Evolutionary conservation across 2,888 invertebrate species (phyloP).

Genomic region (Dascillus cervinus): DNA sequence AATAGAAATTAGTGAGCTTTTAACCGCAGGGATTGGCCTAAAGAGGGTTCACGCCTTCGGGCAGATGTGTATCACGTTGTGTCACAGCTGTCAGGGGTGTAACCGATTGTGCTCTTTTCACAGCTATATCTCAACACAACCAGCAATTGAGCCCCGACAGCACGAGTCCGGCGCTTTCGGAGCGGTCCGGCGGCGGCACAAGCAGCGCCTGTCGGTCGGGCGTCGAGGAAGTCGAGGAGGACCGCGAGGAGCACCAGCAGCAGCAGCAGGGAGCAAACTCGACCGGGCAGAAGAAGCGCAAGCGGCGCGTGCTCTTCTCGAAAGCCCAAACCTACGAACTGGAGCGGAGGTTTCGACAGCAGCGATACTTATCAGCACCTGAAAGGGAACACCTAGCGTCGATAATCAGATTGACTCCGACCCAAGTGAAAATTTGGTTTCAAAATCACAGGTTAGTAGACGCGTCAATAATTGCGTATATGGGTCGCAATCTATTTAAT

Average conservation of each 20-base stretch:
- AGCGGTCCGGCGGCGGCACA: constrained; percentile 47
- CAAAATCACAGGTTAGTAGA: constrained; percentile 76
- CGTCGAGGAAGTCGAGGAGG: constrained; percentile 11
- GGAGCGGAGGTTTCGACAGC: constrained; percentile 90
- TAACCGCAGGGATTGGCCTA: constrained; percentile 20
- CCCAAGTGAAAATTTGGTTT: constrained; percentile 99
- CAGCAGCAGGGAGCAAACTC: constrained; percentile 38
- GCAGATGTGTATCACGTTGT: no score
- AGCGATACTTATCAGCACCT: constrained; percentile 93
- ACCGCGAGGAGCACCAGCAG: constrained; percentile 31
- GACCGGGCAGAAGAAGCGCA: constrained; percentile 76
- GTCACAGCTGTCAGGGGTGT: neutral
- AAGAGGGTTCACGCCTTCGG: constrained; percentile 19
- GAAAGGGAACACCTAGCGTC: constrained; percentile 95
- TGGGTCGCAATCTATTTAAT: constrained; percentile 3
- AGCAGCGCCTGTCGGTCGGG: constrained; percentile 9
- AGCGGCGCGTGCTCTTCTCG: constrained; percentile 92
- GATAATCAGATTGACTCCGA: constrained; percentile 90
- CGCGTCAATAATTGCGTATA: neutral
- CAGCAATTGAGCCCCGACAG: constrained; percentile 80
- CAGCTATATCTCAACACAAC: constrained; percentile 19
- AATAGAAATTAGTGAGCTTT: constrained; percentile 14
- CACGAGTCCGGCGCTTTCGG: constrained; percentile 76
- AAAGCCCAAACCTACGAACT: constrained; percentile 96
- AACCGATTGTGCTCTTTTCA: constrained; percentile 2